Conservation (phyloP, 2,888 invertebrate species). For the Herminia tarsipennalis region DNA sequence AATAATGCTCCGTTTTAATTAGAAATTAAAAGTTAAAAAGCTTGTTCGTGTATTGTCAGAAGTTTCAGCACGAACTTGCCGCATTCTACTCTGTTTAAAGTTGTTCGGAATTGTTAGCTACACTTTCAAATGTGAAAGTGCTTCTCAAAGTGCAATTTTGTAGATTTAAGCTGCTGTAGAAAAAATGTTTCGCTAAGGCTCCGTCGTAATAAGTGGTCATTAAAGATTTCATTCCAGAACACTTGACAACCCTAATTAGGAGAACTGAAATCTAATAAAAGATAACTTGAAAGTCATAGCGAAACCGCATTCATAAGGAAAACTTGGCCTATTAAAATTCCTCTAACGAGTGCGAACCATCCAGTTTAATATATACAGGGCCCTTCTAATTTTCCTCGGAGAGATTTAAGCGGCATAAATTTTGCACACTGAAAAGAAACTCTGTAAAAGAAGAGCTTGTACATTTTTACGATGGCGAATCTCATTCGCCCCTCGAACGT, state of each 20-base stretch:
- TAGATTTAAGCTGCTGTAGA: conserved; percentile 11
- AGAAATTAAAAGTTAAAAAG: conserved; percentile 66
- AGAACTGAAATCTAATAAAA: conserved; percentile 78
- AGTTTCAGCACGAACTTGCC: conserved; percentile 24
- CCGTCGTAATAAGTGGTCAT: conserved; percentile 52
- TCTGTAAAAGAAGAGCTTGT: conserved; percentile 81
- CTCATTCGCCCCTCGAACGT: conserved; percentile 79
- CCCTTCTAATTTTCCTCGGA: conserved; percentile 81
- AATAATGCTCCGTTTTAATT: conserved; percentile 53
- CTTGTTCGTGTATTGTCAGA: conserved; percentile 48
- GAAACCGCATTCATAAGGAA: conserved; percentile 81
- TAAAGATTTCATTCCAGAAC: conserved; percentile 72
- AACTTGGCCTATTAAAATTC: conserved; percentile 83
- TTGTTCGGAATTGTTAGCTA: conserved; percentile 13
- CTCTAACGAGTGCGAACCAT: conserved; percentile 81
- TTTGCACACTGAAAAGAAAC: conserved; percentile 83
- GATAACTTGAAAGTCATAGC: conserved; percentile 77
- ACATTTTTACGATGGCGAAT: conserved; percentile 82
- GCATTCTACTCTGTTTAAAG: conserved; percentile 14
- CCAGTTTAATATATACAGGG: conserved; percentile 82
- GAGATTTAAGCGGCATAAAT: conserved; percentile 83
- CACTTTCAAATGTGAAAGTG: conserved; percentile 2
- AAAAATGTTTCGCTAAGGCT: conserved; percentile 22
- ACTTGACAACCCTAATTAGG: conserved; percentile 79
- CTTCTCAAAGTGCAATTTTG: conserved; percentile 7